Conservation (phyloP, 2,888 invertebrate species). For the Temnothorax ravouxi region DNA sequence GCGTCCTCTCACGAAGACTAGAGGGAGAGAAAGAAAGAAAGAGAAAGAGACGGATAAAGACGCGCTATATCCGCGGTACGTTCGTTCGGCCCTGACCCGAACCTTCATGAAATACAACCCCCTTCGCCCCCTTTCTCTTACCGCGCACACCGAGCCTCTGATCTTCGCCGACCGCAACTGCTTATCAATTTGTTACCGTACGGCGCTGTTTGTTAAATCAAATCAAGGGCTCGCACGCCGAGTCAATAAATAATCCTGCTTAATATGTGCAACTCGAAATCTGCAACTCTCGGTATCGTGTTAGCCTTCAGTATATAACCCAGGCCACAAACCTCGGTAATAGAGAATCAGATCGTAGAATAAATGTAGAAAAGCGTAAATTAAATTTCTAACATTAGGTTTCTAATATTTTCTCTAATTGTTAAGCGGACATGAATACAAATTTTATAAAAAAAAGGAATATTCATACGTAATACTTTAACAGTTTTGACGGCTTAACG, state of each 20-base stretch:
- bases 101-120: conserved; percentile 50
- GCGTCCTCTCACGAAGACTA: conserved; percentile 84
- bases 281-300: conserved; percentile 47
- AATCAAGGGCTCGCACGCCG: conserved; percentile 79
- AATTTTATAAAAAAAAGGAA: background rate
- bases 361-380: background rate
- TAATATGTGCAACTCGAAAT: conserved; percentile 81
- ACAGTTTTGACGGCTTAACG: background rate
- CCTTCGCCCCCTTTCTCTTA: conserved; percentile 75
- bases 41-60: conserved; percentile 55
- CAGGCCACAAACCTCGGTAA: background rate
- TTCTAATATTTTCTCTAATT: background rate
- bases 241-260: conserved; percentile 84
- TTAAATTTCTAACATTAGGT: background rate
- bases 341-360: background rate
- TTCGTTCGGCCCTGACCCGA: conserved; percentile 83
- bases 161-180: conserved; percentile 84
- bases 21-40: conserved; percentile 42
- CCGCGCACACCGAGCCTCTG: conserved; percentile 75
- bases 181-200: conserved; percentile 86
- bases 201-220: conserved; percentile 84
- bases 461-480: conserved; percentile 5
- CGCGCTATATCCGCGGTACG: conserved; percentile 46
- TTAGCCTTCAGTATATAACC: background rate
- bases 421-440: background rate